Base-by-base conservation (phyloP, 2,113 vertebrate genomes). In the Mixornis gularis region DNA sequence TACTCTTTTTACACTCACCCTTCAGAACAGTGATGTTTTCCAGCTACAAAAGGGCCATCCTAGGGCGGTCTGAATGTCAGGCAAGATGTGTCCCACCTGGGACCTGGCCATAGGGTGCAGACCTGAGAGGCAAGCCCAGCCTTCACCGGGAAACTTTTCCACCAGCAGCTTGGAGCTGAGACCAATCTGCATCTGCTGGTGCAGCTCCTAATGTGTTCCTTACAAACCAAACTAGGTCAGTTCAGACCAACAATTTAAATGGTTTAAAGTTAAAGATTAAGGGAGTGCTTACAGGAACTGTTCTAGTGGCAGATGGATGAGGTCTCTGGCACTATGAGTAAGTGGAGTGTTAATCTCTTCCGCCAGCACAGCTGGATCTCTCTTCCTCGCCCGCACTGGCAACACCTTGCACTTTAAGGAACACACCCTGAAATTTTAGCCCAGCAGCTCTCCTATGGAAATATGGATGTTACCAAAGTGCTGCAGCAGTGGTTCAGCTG, bases 201-300 rank as follows among this genome's bases (percentile, higher is more conserved):
- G 77, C 77, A 26, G 60, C 56, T 93, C 72, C 84, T 56, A 44
- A 24, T 17, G 17, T 36, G 89, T 63, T 56, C 51, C 59, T 78
- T 21, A 69, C 56, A 84, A 78, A 92, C 9, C 56, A 74, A 95
- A 92, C 21, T 25, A 91, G 89, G 93, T 92, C 93, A 94, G 77
- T 84, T 43, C 65, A 93, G 93, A 92, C 21, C 91, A 84, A 70
- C 84, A 90, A 87, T 94, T 91, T 87, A 94, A 92, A 93, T 59
- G 89, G 87, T 93, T 94, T 92, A 91, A 84, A 91, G 89, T 89
- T 44, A 32, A 80, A 92, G 93, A 93, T 94, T 95, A 95, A 94
- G 93, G 73, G 78, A 91, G 77, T 68, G 93, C 73, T 96, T 81
- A 93, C 87, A 91, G 3, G 10, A 94, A 79, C 60, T 52, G 44